Conservation (phyloP, 2,888 invertebrate genomes). For the Hermodice carunculata region DNA sequence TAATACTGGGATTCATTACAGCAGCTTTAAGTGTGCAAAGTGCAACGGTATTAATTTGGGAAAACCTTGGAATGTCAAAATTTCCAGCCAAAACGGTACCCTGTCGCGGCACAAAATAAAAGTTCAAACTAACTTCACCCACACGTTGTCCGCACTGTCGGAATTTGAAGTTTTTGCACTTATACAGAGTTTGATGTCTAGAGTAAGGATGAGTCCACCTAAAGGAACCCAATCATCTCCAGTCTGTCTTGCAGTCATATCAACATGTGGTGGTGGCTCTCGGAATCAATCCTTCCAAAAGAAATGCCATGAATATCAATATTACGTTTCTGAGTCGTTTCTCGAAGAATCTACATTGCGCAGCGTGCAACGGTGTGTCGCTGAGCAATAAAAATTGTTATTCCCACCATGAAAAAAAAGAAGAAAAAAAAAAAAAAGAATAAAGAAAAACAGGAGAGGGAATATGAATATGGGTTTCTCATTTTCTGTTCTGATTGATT, state of each 20-base stretch:
- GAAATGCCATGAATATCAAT: not conserved
- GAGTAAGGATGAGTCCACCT: not conserved
- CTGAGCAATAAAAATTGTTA: not conserved
- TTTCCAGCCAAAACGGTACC: not conserved
- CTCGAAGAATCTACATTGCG: too few relatives aligned
- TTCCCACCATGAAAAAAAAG: not conserved
- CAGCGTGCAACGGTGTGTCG: not conserved
- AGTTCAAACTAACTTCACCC: not conserved
- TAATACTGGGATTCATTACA: not conserved
- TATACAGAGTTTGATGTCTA: not conserved
- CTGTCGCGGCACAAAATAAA: not conserved
- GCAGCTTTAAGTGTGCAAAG: not conserved
- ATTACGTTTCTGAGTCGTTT: too few relatives aligned
- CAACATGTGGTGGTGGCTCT: not conserved
- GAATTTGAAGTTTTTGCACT: too few relatives aligned
- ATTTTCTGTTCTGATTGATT: constrained; percentile 6
- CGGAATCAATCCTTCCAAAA: not conserved
- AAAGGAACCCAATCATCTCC: not conserved
- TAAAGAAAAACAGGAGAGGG: not conserved
- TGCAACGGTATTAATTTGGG: not conserved
- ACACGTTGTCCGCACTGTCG: not conserved
- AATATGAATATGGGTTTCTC: not conserved
- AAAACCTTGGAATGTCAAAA: not conserved
- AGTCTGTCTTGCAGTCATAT: too few relatives aligned
- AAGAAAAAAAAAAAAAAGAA: too few relatives aligned